Base-by-base conservation (phyloP, 2,113 vertebrate species). In the Microcebus murinus region DNA sequence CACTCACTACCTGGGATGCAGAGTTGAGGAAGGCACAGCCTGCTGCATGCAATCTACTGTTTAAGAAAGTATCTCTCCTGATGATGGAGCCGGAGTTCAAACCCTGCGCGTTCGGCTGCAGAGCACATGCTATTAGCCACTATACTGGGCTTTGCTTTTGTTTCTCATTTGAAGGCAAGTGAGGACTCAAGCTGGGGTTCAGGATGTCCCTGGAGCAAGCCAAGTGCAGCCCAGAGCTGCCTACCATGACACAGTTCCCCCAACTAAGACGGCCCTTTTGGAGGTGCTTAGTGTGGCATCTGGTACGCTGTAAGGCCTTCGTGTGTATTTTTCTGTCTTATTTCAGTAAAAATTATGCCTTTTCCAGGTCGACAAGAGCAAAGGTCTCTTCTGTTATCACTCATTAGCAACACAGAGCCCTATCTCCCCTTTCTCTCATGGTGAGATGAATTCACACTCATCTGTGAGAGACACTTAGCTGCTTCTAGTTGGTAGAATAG, bases 91-190 rank as follows among this genome's bases (percentile, higher is more conserved):
- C 0, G 1, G 70, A 27, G 18, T 79, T 48, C 52, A 59, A 29
- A 65, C 55, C 31, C 6, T 8, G 1, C 83, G 29, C 36, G 3
- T 3, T 0, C 0, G 2, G n/a, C 59, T 17, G 1, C 23, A 52
- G 79, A 45, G 21, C 31, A 4, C 4, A 25, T 8, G 34, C 36
- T 48, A 39, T 87, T 6, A 0, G 73, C 8, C 14, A 21, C 59
- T 29, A 17, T 3, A 4, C 1, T 20, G 74, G 52, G 42, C 48
- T 71, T 87, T 65, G 20, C 11, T 34, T 61, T 91, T 61, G 20
- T 84, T 36, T 74, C 79, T 85, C 45, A 10, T 85, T 48, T 29
- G 77, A 70, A 77, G 89, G 74, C 74, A 76, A 68, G 67, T 2
- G n/a, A 74, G 17, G 50, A 42, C 36, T 95, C 52, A 15, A 13